Evolutionary conservation across 1,140 invertebrate species (phyloP).

Genomic region (Thaumetopoea pityocampa): DNA sequence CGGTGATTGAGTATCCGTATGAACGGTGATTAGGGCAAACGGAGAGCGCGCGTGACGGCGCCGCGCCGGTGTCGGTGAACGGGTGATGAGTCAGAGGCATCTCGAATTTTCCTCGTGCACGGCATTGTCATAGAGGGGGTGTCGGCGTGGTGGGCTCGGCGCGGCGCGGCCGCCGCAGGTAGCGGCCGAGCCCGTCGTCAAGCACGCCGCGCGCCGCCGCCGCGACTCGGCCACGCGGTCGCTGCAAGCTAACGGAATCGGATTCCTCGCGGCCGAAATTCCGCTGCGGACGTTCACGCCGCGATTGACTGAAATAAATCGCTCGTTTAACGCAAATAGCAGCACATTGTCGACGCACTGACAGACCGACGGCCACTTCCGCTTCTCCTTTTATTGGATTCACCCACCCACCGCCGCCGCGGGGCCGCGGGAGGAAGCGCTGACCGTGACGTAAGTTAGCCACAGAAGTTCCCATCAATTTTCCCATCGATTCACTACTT

Average conservation of each 20-base stretch:
- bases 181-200: slow-evolving; percentile 12
- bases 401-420: slow-evolving; percentile 29
- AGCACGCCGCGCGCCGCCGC: slow-evolving; percentile 22
- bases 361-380: slow-evolving; percentile 64
- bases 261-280: slow-evolving; percentile 69
- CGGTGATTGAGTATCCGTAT: slow-evolving; percentile 7
- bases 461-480: slow-evolving; percentile 42
- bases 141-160: slow-evolving; percentile 26
- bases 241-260: slow-evolving; percentile 63
- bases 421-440: slow-evolving; percentile 38
- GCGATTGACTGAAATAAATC: slow-evolving; percentile 71
- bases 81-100: slow-evolving; percentile 60
- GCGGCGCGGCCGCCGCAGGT: slow-evolving; percentile 17
- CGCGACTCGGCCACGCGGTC: slow-evolving; percentile 30
- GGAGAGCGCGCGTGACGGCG: slow-evolving; percentile 17
- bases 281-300: slow-evolving; percentile 68
- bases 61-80: slow-evolving; percentile 30
- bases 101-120: slow-evolving; percentile 70
- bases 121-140: slow-evolving; percentile 41
- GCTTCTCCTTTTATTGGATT: slow-evolving; percentile 59
- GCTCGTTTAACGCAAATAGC: slow-evolving; percentile 72
- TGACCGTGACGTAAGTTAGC: slow-evolving; percentile 52
- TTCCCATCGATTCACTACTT: slow-evolving; percentile 21
- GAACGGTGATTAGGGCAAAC: slow-evolving; percentile 2
- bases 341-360: slow-evolving; percentile 66